Percentiles rank a stretch among this genome's conserved stretches.
Evolutionary conservation across 2,888 invertebrate species (phyloP).

Genomic region (Drosophila borealis): DNA sequence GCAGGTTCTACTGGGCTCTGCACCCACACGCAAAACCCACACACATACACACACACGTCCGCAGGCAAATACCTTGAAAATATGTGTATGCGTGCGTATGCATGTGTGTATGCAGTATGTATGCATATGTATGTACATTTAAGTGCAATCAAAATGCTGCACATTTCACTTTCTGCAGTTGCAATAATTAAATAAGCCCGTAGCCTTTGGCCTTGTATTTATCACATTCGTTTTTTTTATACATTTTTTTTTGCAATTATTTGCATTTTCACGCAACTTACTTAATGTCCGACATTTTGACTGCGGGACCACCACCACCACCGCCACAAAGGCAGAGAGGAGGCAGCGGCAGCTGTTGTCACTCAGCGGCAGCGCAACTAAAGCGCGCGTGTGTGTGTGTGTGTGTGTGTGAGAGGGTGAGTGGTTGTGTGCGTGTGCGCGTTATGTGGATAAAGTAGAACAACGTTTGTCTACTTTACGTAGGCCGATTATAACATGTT

Average conservation of each 20-base stretch:
- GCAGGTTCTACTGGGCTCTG: conserved; percentile 42
- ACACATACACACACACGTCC: conserved; percentile 14
- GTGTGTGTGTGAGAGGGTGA: conserved; percentile 12
- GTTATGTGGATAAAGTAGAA: conserved; percentile 68
- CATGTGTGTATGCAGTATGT: conserved; percentile 10
- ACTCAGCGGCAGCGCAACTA: conserved; percentile 57
- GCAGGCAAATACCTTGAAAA: conserved; percentile 50
- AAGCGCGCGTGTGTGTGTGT: conserved; percentile 30
- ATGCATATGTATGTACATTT: conserved; percentile 17
- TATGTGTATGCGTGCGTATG: conserved; percentile 21
- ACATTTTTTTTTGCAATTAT: conserved; percentile 7
- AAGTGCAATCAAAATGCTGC: conserved; percentile 37
- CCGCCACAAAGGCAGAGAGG: conserved; percentile 38
- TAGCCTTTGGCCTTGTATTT: not conserved
- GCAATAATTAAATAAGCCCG: conserved; percentile 1
- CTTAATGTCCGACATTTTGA: conserved; percentile 84
- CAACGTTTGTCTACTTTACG: conserved; percentile 60
- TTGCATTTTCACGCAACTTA: conserved; percentile 70
- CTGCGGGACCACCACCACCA: conserved; percentile 51
- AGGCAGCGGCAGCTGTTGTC: conserved; percentile 68
- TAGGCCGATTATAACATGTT: conserved; percentile 47
- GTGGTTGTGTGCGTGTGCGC: conserved; percentile 53
- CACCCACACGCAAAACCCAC: conserved; percentile 24
- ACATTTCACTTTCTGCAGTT: conserved; percentile 22
- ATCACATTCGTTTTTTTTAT: conserved; percentile 1